Evolutionary conservation across 1,140 invertebrate genomes (phyloP).

Genomic region (Drosophila biarmipes): DNA sequence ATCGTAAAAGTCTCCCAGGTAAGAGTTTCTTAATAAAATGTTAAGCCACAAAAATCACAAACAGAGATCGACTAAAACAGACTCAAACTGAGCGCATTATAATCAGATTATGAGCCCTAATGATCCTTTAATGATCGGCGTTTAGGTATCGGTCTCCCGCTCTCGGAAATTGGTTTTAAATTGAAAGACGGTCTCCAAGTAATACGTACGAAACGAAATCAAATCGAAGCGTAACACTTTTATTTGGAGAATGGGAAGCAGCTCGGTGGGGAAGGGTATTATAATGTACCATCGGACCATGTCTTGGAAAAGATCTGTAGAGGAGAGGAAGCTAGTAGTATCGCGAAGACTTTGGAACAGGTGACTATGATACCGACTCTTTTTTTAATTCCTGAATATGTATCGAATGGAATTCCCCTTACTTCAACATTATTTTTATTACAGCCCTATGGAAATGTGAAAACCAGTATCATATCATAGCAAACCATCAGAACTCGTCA

Average conservation of each 20-base stretch:
- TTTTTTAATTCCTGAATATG: not conserved
- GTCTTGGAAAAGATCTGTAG: not conserved
- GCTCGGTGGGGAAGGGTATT: no score
- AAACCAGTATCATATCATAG: not conserved
- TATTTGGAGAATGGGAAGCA: no score
- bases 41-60: slow-evolving; percentile 46
- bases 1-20: slow-evolving; percentile 61
- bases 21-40: slow-evolving; percentile 80
- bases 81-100: slow-evolving; percentile 80
- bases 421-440: not conserved
- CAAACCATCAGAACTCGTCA: not conserved
- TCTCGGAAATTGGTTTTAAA: slow-evolving; percentile 74
- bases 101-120: slow-evolving; percentile 84
- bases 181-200: slow-evolving; percentile 56
- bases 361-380: no score
- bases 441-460: no score
- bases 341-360: no score
- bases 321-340: no score
- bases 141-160: slow-evolving; percentile 62
- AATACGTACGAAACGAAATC: slow-evolving; percentile 57
- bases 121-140: slow-evolving; percentile 84
- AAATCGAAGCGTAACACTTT: slow-evolving; percentile 61
- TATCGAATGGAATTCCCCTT: no score
- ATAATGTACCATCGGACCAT: no score
- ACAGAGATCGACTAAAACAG: slow-evolving; percentile 57